phyloP scores from a whole-genome alignment of 1,140 invertebrate genomes.

The Sipha flava region DNA sequence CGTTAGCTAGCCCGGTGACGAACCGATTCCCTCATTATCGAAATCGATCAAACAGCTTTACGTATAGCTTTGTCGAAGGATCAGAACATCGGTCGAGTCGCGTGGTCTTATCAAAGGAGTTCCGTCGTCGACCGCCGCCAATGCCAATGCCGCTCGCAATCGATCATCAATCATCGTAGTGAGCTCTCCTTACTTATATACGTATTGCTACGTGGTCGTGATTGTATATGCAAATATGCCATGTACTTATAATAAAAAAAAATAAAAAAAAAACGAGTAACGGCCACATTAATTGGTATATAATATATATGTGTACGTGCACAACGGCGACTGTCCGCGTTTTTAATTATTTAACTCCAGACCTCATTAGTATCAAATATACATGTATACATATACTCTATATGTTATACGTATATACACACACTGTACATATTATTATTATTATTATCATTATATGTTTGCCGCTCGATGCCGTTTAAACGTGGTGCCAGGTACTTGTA shows the following conservation, averaged over 20 bases:
- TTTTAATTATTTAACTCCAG: constrained; percentile 10
- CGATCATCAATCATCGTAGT: constrained; percentile 21
- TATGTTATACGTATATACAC: not conserved
- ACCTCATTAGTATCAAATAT: not conserved
- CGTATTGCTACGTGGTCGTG: not conserved
- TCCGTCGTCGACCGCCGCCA: not conserved
- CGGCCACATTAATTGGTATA: not conserved
- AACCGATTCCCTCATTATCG: not conserved
- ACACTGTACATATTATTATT: not conserved
- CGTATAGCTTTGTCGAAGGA: no score
- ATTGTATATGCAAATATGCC: not conserved
- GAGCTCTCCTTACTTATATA: not conserved
- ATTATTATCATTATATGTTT: not conserved
- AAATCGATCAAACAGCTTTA: constrained; percentile 23
- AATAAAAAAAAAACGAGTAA: not conserved
- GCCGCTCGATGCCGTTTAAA: not conserved
- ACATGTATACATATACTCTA: not conserved
- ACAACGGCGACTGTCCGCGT: not conserved
- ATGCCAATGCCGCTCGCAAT: not conserved
- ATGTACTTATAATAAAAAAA: not conserved
- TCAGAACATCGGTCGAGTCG: not conserved
- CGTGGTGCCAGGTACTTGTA: not conserved
- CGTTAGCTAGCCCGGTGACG: not conserved
- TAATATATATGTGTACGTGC: not conserved
- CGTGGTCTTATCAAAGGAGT: not conserved